phyloP scores from a whole-genome alignment of 2,113 vertebrate species.

The Triplophysa dalaica region DNA sequence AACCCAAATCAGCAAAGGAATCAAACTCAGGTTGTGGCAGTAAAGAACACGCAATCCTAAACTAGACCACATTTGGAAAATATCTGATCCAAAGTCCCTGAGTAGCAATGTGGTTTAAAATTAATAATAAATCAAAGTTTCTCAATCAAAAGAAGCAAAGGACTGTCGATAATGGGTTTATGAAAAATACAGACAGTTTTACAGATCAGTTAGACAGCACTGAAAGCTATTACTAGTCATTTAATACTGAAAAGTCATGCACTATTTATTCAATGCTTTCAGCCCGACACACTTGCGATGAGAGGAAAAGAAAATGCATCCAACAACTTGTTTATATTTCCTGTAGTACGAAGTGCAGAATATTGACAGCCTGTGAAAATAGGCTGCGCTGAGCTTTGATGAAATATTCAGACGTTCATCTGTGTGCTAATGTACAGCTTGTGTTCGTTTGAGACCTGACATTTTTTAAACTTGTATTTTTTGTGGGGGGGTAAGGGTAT shows the following conservation, averaged over 20 bases:
- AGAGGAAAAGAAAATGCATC: not conserved
- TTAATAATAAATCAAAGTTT: too few species aligned
- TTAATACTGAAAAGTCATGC: not conserved
- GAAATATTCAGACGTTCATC: conserved; percentile 57
- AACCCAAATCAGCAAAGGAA: too few species aligned
- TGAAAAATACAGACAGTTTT: not conserved
- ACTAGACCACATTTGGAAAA: too few species aligned
- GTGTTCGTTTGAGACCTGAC: conserved; percentile 54
- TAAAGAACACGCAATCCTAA: too few species aligned
- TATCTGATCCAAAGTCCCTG: too few species aligned
- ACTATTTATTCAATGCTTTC: not conserved
- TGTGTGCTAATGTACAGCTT: conserved; percentile 57
- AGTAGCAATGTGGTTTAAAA: too few species aligned
- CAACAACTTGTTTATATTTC: conserved; percentile 8
- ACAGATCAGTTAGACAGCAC: not conserved
- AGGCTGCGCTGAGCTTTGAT: conserved; percentile 18
- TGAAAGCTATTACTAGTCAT: conserved; percentile 7
- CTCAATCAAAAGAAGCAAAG: too few species aligned
- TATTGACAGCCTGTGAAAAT: conserved; percentile 34
- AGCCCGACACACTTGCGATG: not conserved
- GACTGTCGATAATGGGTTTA: too few species aligned
- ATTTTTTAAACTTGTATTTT: conserved; percentile 44
- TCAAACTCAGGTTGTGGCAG: too few species aligned
- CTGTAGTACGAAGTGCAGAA: not conserved
- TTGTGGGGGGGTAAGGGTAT: conserved; percentile 49